Conservation (phyloP, 2,797 vertebrate genomes). For the Manis javanica region DNA sequence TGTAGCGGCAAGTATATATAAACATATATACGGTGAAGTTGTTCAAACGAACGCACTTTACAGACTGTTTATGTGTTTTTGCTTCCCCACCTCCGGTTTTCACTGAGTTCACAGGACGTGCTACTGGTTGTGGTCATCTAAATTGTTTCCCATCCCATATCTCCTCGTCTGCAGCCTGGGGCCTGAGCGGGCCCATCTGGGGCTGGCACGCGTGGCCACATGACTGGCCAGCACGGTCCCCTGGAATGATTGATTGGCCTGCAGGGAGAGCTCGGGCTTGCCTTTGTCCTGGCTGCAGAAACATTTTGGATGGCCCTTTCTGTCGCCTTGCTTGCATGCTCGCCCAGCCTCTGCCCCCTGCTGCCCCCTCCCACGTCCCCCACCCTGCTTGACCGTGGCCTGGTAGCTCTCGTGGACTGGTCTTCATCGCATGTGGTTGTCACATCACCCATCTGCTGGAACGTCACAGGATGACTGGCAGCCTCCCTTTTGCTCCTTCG, state of each 20-base stretch:
- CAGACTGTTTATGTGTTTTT: constrained; percentile 79
- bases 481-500: constrained; percentile 37
- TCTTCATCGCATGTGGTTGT: background rate
- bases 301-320: constrained; percentile 85
- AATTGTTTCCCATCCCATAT: constrained; percentile 77
- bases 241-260: background rate
- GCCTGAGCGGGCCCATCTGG: background rate
- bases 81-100: constrained; percentile 79
- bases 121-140: constrained; percentile 82
- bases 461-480: constrained; percentile 44
- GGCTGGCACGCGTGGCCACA: constrained; percentile 31
- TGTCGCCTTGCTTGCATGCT: constrained; percentile 76
- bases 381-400: constrained; percentile 32
- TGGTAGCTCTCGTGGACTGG: constrained; percentile 12
- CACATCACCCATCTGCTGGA: constrained; percentile 76
- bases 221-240: constrained; percentile 13
- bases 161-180: background rate
- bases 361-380: background rate
- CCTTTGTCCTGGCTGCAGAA: constrained; percentile 42
- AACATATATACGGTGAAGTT: constrained; percentile 82
- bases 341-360: constrained; percentile 33
- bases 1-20: constrained; percentile 98
- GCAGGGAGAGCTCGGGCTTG: background rate
- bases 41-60: constrained; percentile 82
- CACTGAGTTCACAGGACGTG: constrained; percentile 73